phyloP scores from a whole-genome alignment of 2,888 invertebrate genomes.

The Cyrtodaria siliqua region DNA sequence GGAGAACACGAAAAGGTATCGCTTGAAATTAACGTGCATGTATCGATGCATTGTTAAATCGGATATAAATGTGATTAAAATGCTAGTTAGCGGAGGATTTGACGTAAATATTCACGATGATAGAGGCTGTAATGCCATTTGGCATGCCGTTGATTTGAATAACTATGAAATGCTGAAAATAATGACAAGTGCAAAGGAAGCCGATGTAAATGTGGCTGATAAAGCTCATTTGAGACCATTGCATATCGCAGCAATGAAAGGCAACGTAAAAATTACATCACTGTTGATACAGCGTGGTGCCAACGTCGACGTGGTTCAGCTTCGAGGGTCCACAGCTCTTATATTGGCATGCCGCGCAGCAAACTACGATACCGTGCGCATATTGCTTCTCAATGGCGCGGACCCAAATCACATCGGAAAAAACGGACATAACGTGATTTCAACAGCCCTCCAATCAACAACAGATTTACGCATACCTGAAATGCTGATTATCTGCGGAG shows the following conservation, averaged over 20 bases:
- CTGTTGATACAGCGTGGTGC: slow-evolving; percentile 73
- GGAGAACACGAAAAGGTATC: slow-evolving; percentile 66
- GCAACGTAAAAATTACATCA: slow-evolving; percentile 72
- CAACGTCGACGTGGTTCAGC: slow-evolving; percentile 72
- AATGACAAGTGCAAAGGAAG: slow-evolving; percentile 59
- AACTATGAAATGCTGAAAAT: slow-evolving; percentile 77
- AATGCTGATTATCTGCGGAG: slow-evolving; percentile 75
- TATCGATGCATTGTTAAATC: slow-evolving; percentile 74
- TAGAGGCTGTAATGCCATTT: slow-evolving; percentile 74
- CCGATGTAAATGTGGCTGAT: slow-evolving; percentile 76
- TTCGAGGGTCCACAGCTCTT: slow-evolving; percentile 77
- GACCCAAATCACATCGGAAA: slow-evolving; percentile 77
- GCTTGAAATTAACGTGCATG: slow-evolving; percentile 72
- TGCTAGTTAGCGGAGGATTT: slow-evolving; percentile 73
- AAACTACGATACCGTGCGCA: slow-evolving; percentile 67
- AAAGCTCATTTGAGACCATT: slow-evolving; percentile 73
- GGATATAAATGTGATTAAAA: slow-evolving; percentile 70
- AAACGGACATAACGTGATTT: slow-evolving; percentile 77
- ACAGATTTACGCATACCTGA: slow-evolving; percentile 66
- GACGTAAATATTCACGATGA: slow-evolving; percentile 78
- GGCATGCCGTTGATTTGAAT: slow-evolving; percentile 78
- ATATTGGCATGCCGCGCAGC: slow-evolving; percentile 74
- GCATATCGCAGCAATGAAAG: slow-evolving; percentile 78
- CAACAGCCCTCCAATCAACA: slow-evolving; percentile 71
- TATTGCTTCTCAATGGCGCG: slow-evolving; percentile 77